phyloP scores from a whole-genome alignment of 2,888 invertebrate genomes.

The Tinea pellionella region DNA sequence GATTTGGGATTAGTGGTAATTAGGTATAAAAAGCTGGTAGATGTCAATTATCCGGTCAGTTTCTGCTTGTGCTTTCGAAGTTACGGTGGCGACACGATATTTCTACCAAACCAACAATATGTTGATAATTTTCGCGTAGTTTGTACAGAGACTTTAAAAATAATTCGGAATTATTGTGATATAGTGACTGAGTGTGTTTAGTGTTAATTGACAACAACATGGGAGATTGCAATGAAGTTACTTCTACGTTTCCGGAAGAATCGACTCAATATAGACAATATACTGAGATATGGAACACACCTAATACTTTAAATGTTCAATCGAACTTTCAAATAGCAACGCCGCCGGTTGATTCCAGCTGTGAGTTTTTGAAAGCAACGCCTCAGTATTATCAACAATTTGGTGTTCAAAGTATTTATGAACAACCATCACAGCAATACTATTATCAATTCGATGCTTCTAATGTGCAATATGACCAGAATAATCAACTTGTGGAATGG shows the following conservation, averaged over 20 bases:
- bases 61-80: not conserved
- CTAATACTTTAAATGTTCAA: not conserved
- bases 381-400: conserved; percentile 70
- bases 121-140: no score
- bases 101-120: no score
- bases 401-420: conserved; percentile 67
- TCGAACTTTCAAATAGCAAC: no score
- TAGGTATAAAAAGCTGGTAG: not conserved
- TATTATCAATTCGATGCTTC: conserved; percentile 59
- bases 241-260: conserved; percentile 73
- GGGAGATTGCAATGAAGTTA: conserved; percentile 64
- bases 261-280: conserved; percentile 29
- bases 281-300: not conserved
- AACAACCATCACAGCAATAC: conserved; percentile 25
- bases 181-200: not conserved
- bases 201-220: conserved; percentile 37
- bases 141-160: no score
- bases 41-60: not conserved
- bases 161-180: not conserved
- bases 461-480: conserved; percentile 51
- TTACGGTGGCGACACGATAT: not conserved
- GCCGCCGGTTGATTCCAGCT: no score
- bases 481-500: no score
- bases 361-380: no score
- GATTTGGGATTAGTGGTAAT: not conserved